phyloP scores from a whole-genome alignment of 2,113 vertebrate genomes.

The Ptyas mucosa region DNA sequence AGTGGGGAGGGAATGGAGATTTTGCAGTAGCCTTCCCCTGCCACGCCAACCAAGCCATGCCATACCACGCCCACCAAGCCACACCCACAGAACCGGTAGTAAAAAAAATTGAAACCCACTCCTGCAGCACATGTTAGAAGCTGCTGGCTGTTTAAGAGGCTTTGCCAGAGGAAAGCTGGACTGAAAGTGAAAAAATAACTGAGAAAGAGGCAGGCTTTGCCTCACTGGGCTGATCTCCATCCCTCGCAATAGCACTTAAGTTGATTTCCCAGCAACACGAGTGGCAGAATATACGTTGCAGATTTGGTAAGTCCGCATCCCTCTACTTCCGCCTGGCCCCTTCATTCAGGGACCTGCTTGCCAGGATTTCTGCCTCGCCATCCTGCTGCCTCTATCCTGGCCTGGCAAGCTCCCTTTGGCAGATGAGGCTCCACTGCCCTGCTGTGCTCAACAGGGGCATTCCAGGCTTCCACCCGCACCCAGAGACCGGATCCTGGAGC shows the following conservation, averaged over 20 bases:
- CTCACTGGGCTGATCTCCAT: background rate
- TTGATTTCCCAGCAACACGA: background rate
- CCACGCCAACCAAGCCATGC: too few relatives aligned
- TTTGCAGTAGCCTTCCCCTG: too few relatives aligned
- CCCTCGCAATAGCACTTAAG: background rate
- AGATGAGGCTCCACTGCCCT: too few relatives aligned
- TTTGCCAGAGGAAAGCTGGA: background rate
- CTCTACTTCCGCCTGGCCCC: background rate
- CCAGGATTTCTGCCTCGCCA: background rate
- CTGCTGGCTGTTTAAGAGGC: too few relatives aligned
- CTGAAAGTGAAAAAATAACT: background rate
- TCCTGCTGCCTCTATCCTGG: background rate
- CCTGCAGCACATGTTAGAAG: too few relatives aligned
- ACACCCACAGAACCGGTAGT: too few relatives aligned
- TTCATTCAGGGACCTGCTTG: background rate
- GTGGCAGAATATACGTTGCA: too few relatives aligned
- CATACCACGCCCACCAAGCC: too few relatives aligned
- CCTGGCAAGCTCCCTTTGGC: background rate
- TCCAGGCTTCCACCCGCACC: background rate
- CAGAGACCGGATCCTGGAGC: background rate
- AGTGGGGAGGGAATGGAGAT: too few relatives aligned
- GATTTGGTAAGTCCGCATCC: background rate
- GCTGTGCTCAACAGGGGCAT: background rate
- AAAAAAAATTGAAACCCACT: too few relatives aligned
- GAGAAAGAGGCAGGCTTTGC: background rate